phyloP scores from a whole-genome alignment of 2,888 invertebrate genomes.

The Rhodophaea formosa region DNA sequence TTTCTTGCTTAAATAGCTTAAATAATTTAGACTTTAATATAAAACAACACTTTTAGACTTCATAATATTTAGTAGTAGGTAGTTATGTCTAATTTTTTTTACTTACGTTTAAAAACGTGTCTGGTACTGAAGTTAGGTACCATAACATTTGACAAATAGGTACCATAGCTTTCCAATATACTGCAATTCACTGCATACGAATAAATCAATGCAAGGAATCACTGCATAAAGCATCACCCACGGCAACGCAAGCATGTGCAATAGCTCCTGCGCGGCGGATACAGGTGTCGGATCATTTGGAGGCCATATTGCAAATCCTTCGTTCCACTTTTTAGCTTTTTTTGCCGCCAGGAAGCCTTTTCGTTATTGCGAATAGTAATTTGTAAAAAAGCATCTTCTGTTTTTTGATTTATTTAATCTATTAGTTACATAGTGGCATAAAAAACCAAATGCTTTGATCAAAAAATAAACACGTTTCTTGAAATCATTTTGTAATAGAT shows the following conservation, averaged over 20 bases:
- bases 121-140: too few relatives aligned
- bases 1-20: too few relatives aligned
- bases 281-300: constrained; percentile 59
- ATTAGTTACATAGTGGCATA: background rate
- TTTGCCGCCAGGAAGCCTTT: constrained; percentile 37
- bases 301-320: constrained; percentile 55
- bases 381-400: constrained; percentile 25
- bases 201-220: background rate
- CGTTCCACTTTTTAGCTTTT: constrained; percentile 45
- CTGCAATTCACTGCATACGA: background rate
- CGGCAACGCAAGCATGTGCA: constrained; percentile 18
- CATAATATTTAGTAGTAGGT: too few relatives aligned
- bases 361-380: constrained; percentile 27
- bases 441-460: background rate
- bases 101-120: too few relatives aligned
- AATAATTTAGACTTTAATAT: too few relatives aligned
- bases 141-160: too few relatives aligned
- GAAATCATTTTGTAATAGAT: background rate
- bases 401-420: background rate
- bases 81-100: too few relatives aligned
- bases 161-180: background rate
- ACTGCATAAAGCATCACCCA: constrained; percentile 9
- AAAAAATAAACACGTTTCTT: background rate
- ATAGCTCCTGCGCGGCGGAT: constrained; percentile 49
- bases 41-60: too few relatives aligned